These are phyloP conservation scores for Sparus aurata DNA, from an alignment of 2,797 vertebrate species.

Conservation along the genomic window DNA sequence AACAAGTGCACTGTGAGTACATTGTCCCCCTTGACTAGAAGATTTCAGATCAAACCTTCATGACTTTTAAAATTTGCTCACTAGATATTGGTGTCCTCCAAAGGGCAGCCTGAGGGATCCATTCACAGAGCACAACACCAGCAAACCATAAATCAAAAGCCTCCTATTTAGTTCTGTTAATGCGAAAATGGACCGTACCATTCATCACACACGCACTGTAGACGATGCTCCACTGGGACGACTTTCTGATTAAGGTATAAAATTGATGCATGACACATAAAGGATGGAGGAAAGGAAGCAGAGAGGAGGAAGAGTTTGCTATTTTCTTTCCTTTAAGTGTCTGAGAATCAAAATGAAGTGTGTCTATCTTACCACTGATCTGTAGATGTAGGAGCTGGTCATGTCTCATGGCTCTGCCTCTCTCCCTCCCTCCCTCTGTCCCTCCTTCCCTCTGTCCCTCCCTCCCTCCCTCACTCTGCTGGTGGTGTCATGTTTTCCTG, in stretches of 20 bases:
- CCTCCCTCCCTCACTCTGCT: slow-evolving; percentile 38
- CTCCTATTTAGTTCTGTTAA: slow-evolving; percentile 51
- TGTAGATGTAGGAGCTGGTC: neutral
- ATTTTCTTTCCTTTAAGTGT: neutral
- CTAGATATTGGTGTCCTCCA: slow-evolving; percentile 11
- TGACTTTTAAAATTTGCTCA: too few species aligned
- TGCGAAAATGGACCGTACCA: slow-evolving; percentile 37
- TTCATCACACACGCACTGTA: slow-evolving; percentile 52
- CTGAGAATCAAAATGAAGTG: neutral
- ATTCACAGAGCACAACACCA: slow-evolving; percentile 40
- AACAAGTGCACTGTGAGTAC: too few species aligned
- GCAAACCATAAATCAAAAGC: slow-evolving; percentile 66
- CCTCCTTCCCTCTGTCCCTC: neutral
- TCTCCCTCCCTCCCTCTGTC: neutral
- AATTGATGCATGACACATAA: slow-evolving; percentile 27
- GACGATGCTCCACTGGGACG: slow-evolving; percentile 29
- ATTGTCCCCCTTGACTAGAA: too few species aligned
- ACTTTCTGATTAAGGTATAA: slow-evolving; percentile 41
- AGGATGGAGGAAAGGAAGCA: neutral
- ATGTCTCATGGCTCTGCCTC: slow-evolving; percentile 18
- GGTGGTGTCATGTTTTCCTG: slow-evolving; percentile 72
- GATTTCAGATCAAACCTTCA: too few species aligned
- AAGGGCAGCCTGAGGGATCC: slow-evolving; percentile 49
- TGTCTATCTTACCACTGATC: slow-evolving; percentile 1
- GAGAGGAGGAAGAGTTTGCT: neutral